phyloP scores from a whole-genome alignment of 2,797 vertebrate genomes.

The Triplophysa yarkandensis region DNA sequence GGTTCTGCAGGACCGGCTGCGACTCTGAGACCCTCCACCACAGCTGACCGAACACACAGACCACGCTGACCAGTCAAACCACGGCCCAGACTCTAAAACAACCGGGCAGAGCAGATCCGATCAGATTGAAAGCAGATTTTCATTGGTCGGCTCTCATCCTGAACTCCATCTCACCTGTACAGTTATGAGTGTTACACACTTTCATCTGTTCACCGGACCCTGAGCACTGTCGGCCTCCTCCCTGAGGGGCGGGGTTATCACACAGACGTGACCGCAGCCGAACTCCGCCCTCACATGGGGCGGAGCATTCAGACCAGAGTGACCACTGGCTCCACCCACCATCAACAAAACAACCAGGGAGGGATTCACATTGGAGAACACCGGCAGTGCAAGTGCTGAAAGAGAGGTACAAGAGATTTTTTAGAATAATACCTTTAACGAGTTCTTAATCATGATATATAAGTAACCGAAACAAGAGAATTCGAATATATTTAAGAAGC shows the following conservation, averaged over 20 bases:
- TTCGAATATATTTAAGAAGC: too few relatives aligned
- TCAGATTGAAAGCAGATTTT: neutral
- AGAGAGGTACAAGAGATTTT: neutral
- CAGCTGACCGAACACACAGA: constrained; percentile 82
- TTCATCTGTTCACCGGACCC: constrained; percentile 69
- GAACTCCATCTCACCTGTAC: constrained; percentile 36
- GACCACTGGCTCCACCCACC: constrained; percentile 79
- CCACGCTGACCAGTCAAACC: constrained; percentile 81
- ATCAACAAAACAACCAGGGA: constrained; percentile 75
- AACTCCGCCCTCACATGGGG: constrained; percentile 72
- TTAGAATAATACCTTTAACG: too few relatives aligned
- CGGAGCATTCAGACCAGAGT: constrained; percentile 72
- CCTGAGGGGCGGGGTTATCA: constrained; percentile 77
- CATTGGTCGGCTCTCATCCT: neutral
- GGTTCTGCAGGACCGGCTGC: constrained; percentile 71
- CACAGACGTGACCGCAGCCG: constrained; percentile 73
- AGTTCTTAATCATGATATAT: too few relatives aligned
- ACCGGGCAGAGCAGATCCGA: neutral
- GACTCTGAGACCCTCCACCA: constrained; percentile 85
- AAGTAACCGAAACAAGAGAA: too few relatives aligned
- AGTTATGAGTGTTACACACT: constrained; percentile 69
- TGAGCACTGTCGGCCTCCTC: constrained; percentile 73
- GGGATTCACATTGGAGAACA: constrained; percentile 74
- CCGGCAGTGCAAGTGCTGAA: constrained; percentile 82
- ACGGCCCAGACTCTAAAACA: constrained; percentile 68